Base-by-base conservation (phyloP, 2,797 vertebrate species). In the Silurus lanzhouensis region DNA sequence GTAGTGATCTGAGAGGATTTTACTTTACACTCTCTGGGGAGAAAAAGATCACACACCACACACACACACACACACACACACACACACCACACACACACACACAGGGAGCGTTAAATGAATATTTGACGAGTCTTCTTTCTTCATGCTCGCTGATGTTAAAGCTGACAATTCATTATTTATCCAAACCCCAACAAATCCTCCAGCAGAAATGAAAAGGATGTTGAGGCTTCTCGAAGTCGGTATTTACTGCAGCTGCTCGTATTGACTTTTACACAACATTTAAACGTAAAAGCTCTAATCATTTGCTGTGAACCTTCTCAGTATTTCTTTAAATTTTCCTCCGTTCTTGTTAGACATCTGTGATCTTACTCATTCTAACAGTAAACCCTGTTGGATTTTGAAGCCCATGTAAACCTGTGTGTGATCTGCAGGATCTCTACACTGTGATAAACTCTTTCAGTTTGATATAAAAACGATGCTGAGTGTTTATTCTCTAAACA, bases 31-130 rank as follows among this genome's bases (percentile, higher is more conserved):
- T 97, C 97, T 96, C 97, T 90, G 92, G 97, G 97, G 97, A 94
- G 92, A 7, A 94, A 93, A 91, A 92, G 96, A 96, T 98, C 77
- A 14, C 27, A n/a, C 48, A 12, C 71, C 72, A 15, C 72, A 27
- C 72, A 25, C 72, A 57, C 72, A 57, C 14, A 76, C 48, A 17
- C 74, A 58, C 52, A 57, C 72, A 31, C 75, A 38, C 74, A 31
- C 52, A 58, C 75, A 27, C 60, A 10, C 77, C 31, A 63, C 60
- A 66, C 60, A 25, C 77, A 25, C 60, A 79, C 61, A 81, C 61
- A 96, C 96, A 97, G 96, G 96, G 96, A 97, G 96, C 95, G 95
- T 96, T 96, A 97, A 98, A 99, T 98, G 97, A 99, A 98, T 98
- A 98, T 99, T 98, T 99, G 97, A 99, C 97, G 97, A 97, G 97